Evolutionary conservation across 2,113 vertebrate genomes (phyloP), one percentile per base, ranked within the genome.

Genomic region (Crotalus horridus): DNA sequence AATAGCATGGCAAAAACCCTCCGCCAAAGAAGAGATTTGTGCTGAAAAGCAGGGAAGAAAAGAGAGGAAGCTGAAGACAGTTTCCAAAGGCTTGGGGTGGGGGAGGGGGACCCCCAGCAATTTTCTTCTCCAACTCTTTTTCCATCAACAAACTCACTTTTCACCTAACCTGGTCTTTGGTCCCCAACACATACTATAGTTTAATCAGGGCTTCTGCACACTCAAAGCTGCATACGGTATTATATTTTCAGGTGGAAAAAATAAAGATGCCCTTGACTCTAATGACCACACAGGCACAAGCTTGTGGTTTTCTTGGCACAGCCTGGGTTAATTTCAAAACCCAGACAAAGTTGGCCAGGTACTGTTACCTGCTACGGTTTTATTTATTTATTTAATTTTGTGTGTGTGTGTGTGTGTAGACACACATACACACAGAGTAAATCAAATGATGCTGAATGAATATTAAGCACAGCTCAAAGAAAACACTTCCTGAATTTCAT

Each of bases 1-100:
- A 97, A 97, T 96, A 96, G 96, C 95, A 92, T 94, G 94, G 96
- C 95, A 94, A 96, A 96, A 29, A 96, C 88, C 93, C 94, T 96
- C 96, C 81, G 91, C 96, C 93, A 93, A 87, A 94, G 94, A 95
- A 96, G 93, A 92, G 93, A 94, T 93, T 86, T 33, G 85, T 3
- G 1, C 94, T 69, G 92, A n/a, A 89, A 86, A 61, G 17, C 53
- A 81, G 39, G 20, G 53, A 43, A n/a, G 51, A 56, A 93, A 39
- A 89, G 90, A 95, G 95, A 90, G 58, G 55, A 51, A 24, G 3
- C 6, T 23, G 85, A 87, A 54, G 85, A 33, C 6, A 17, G 33
- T n/a, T 39, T 13, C 48, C 0, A 43, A 43, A 69, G 64, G 64
- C 5, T 61, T 11, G 64, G 56, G 6, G 56, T 2, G 20, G 1